Percentiles rank a stretch among this genome's conserved stretches.
Conservation (phyloP, 2,113 vertebrate species). For the Callithrix jacchus region DNA sequence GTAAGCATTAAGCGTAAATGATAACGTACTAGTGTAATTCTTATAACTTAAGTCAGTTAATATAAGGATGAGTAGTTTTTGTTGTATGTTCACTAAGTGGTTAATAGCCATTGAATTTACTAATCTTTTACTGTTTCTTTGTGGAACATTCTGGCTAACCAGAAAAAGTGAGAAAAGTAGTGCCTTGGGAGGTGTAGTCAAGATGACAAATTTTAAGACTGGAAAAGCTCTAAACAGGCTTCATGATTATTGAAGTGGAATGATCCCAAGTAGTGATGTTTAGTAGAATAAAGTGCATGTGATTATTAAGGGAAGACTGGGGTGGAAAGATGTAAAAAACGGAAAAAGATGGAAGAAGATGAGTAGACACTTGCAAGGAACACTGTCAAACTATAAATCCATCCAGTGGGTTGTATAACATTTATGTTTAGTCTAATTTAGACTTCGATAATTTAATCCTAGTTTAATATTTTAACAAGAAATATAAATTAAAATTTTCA, state of each 20-base stretch:
- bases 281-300: slow-evolving; percentile 34
- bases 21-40: slow-evolving; percentile 37
- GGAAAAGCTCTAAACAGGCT: neutral
- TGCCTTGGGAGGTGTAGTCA: neutral
- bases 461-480: slow-evolving; percentile 66
- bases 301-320: neutral
- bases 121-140: slow-evolving; percentile 41
- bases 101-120: slow-evolving; percentile 36
- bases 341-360: neutral
- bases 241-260: slow-evolving; percentile 34
- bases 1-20: slow-evolving; percentile 46
- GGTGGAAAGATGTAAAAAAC: neutral
- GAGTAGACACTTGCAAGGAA: slow-evolving; percentile 38
- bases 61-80: slow-evolving; percentile 27
- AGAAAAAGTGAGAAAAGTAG: slow-evolving; percentile 12
- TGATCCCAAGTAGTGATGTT: slow-evolving; percentile 26
- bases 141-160: slow-evolving; percentile 53
- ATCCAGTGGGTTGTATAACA: slow-evolving; percentile 52
- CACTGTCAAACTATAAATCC: slow-evolving; percentile 51
- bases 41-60: slow-evolving; percentile 43
- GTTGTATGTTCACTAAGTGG: slow-evolving; percentile 32
- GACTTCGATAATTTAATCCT: slow-evolving; percentile 59
- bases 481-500: slow-evolving; percentile 57
- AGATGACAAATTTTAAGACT: slow-evolving; percentile 32
- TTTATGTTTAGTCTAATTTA: slow-evolving; percentile 69